These are phyloP conservation scores for Acipenser oxyrinchus DNA, from an alignment of 2,797 vertebrate species.

Conservation along the genomic window DNA sequence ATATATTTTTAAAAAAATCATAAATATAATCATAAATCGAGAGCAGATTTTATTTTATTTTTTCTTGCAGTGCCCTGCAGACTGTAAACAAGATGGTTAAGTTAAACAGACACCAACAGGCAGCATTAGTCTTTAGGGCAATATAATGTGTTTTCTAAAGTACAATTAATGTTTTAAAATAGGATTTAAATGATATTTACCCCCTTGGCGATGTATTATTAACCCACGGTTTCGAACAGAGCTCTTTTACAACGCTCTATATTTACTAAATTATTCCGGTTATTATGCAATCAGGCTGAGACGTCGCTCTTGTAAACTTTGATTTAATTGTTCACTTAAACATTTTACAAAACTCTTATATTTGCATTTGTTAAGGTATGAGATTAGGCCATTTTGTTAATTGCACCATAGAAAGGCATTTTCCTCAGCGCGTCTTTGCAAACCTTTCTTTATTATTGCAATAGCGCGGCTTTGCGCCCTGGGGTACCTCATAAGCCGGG, in stretches of 20 bases:
- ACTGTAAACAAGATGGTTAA: too few relatives aligned
- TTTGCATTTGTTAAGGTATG: conserved; percentile 99
- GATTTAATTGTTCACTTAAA: conserved; percentile 98
- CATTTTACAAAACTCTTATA: conserved; percentile 99
- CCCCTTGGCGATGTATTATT: conserved; percentile 60
- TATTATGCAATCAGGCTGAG: conserved; percentile 77
- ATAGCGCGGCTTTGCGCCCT: conserved; percentile 94
- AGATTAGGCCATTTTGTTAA: conserved; percentile 99
- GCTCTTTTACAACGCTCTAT: conserved; percentile 63
- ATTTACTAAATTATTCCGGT: conserved; percentile 81
- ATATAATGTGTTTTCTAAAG: conserved; percentile 45
- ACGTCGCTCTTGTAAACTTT: conserved; percentile 87
- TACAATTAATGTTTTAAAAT: conserved; percentile 71
- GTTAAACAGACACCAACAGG: too few relatives aligned
- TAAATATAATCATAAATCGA: too few relatives aligned
- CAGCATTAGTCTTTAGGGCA: too few relatives aligned
- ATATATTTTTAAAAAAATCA: too few relatives aligned
- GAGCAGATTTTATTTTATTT: too few relatives aligned
- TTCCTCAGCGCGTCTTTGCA: conserved; percentile 85
- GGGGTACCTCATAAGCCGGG: conserved; percentile 91
- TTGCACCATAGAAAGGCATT: conserved; percentile 91
- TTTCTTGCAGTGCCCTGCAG: too few relatives aligned
- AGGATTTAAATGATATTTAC: conserved; percentile 80
- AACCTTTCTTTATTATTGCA: conserved; percentile 88
- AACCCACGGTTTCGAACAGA: conserved; percentile 53